Evolutionary conservation across 2,888 invertebrate species (phyloP), one percentile per base, ranked within the genome.

Genomic region (Scaptomyza caliginosa): DNA sequence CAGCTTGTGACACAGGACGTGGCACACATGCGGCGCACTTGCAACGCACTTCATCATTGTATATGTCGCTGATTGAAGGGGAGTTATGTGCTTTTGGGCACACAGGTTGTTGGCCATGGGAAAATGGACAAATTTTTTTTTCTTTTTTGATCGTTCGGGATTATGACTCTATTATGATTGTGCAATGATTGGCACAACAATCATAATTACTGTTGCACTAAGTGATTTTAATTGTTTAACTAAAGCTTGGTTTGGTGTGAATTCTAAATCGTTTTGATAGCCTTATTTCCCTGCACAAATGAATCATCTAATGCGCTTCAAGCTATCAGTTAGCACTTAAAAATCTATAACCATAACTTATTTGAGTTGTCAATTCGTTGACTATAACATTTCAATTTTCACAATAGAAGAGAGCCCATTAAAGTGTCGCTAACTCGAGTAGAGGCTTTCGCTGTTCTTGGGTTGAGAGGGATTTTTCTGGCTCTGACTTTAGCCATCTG

Each of bases 1-100:
- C 71, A 67, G 63, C 67, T 17, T 17, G 58, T 60, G 69, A 52
- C 69, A 63, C 55, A 42, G 51, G 34, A 64, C 39, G 23, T 50
- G 59, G 68, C 52, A 67, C 77, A 68, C 88, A 86, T 81, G 88
- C 77, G 79, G 88, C 77, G 84, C 88, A 89, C 88, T 88, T 88
- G 88, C 80, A 63, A 62, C 60, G 39, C 28, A 38, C 43, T 62
- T 63, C 67, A 74, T 59, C 72, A 66, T 71, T 46, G 64, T 63
- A 59, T 60, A 59, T 59, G 24, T 16, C 39, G 11, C 13, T 80
- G 82, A 84, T 77, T 78, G 81, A 32, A 62, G 63, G 69, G 78
- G 84, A 62, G 77, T 56, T 17, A 8, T 1, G 23, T 21, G 5
- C 6, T 10, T 36, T 23, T 13, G 13, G 11, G 19, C 42, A 24